A percentile compares a stretch with the other conserved stretches of the same genome.
phyloP scores from a whole-genome alignment of 2,797 vertebrate genomes.

The Eulemur coronatus region DNA sequence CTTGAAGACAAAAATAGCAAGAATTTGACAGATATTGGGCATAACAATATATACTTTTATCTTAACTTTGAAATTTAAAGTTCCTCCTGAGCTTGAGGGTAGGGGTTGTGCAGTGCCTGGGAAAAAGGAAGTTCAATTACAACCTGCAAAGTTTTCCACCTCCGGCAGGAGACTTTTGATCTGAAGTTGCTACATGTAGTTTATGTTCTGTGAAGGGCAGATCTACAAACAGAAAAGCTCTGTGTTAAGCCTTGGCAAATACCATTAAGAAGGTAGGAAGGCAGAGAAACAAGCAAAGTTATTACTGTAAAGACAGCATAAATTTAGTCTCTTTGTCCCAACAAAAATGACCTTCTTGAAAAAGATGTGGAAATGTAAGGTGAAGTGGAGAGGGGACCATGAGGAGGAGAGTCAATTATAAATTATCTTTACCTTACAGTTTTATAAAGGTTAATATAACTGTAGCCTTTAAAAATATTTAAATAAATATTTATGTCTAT shows the following conservation, averaged over 20 bases:
- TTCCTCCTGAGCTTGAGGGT: not conserved
- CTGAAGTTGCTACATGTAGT: not conserved
- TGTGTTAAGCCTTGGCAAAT: constrained; percentile 1
- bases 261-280: not conserved
- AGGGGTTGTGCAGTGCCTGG: not conserved
- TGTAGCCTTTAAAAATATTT: not conserved
- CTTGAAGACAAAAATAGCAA: not conserved
- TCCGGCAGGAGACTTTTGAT: constrained; percentile 50
- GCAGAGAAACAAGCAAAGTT: not conserved
- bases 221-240: constrained; percentile 8
- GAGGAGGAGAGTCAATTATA: not conserved
- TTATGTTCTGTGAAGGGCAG: constrained; percentile 33
- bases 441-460: not conserved
- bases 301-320: not conserved
- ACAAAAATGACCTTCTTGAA: not conserved
- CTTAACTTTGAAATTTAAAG: constrained; percentile 9
- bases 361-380: not conserved
- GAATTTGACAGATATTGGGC: not conserved
- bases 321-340: not conserved
- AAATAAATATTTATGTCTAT: not conserved
- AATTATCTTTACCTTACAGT: not conserved
- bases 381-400: not conserved
- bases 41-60: not conserved
- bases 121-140: constrained; percentile 42
- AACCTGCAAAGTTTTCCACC: constrained; percentile 15